These are phyloP conservation scores for Andrena fulva DNA, from an alignment of 2,888 invertebrate species.

Conservation along the genomic window DNA sequence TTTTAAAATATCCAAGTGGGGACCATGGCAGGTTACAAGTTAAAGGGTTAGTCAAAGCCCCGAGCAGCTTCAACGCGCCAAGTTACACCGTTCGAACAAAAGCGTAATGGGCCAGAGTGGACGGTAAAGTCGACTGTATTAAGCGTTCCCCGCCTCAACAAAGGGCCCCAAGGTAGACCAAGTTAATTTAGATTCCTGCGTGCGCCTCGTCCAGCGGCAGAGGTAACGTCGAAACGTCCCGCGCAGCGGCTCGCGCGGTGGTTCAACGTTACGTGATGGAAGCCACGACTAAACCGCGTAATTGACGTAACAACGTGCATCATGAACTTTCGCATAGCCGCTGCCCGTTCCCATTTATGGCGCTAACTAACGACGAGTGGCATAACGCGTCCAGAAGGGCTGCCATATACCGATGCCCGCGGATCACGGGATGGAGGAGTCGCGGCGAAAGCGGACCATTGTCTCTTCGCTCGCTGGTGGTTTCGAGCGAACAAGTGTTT, in stretches of 20 bases:
- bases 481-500: slow-evolving; percentile 57
- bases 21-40: too few species aligned
- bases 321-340: slow-evolving; percentile 64
- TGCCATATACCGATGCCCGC: slow-evolving; percentile 37
- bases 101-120: not conserved
- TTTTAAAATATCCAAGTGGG: too few species aligned
- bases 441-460: slow-evolving; percentile 63
- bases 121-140: slow-evolving; percentile 6
- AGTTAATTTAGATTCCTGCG: slow-evolving; percentile 55
- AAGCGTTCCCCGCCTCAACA: not conserved
- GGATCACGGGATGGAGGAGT: slow-evolving; percentile 31
- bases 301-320: slow-evolving; percentile 66
- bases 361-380: slow-evolving; percentile 65
- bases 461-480: slow-evolving; percentile 39
- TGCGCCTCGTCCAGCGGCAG: slow-evolving; percentile 42
- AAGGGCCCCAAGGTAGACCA: slow-evolving; percentile 11
- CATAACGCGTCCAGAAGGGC: slow-evolving; percentile 52
- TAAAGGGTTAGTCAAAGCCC: too few species aligned
- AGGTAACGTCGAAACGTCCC: slow-evolving; percentile 46
- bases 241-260: slow-evolving; percentile 20
- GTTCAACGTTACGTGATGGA: slow-evolving; percentile 56
- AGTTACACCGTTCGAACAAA: not conserved
- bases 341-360: slow-evolving; percentile 60
- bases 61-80: not conserved
- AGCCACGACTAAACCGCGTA: slow-evolving; percentile 55